Base-by-base conservation (phyloP, 2,113 vertebrate species). In the Alligator mississippiensis region DNA sequence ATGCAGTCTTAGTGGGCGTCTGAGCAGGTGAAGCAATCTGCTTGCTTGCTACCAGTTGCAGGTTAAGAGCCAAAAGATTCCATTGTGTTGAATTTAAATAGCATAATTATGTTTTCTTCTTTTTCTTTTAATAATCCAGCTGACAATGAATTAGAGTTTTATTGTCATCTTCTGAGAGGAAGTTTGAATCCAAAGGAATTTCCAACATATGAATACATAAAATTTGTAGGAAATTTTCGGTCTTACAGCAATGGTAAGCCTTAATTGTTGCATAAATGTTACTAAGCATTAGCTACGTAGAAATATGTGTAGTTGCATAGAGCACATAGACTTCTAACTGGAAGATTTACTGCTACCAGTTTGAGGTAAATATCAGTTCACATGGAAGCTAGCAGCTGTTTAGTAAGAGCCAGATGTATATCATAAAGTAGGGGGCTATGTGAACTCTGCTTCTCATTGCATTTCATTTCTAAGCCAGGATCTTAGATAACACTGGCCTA, bases 191-290 rank as follows among this genome's bases (percentile, higher is more conserved):
- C 97, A 97, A 98, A 98, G 97, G 98, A 98, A 97, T 98, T 98
- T 97, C 98, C 98, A 97, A 98, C 98, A 84, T 98, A 98, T 88
- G 98, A 98, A 98, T 98, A 98, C 97, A 98, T 98, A 97, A 98
- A 98, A 98, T 98, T 98, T 95, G 98, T 98, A 96, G 98, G 98
- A 97, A 98, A 98, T 97, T 98, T 98, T 98, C 97, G 97, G 93
- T 98, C 98, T 94, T 98, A 98, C 97, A 98, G 97, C 97, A 98
- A 97, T 97, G 98, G 98, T 98, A 98, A 98, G 98, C 95, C 93
- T 96, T 94, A 95, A 97, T 95, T 88, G 84, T 96, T 97, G 63
- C 94, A 77, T 94, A 89, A 95, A 95, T 96, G 88, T 60, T 25
- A 34, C 61, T 57, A 66, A 59, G 63, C 76, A 75, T 94, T 96